Evolutionary conservation across 2,888 invertebrate species (phyloP), one percentile per base, ranked within the genome.

Genomic region (Pyrochroa serraticornis): DNA sequence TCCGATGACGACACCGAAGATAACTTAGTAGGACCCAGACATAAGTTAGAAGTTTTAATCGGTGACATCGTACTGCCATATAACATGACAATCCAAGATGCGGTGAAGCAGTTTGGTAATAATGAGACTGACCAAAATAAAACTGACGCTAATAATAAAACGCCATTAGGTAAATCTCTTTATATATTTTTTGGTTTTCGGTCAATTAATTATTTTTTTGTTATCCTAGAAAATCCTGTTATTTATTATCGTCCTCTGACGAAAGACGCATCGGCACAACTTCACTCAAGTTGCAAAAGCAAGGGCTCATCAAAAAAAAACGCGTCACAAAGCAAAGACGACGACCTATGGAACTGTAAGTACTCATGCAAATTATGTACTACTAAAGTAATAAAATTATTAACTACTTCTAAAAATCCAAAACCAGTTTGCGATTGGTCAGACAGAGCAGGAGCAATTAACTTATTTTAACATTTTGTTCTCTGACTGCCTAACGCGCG

Each of bases 61-160:
- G 96, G 95, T 9, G 95, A 97, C 73, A 91, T 93, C 66, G 87
- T 94, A 54, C 81, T 99, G 75, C 98, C 98, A 10, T 97, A 97
- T 80, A 96, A 97, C 78, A 97, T 98, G 97, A 98, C 98, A 6
- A 97, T 99, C 50, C 97, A 98, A 81, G 98, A 99, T 81, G 97
- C 98, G 22, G 94, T 99, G 52, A 86, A 95, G 62, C 97, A 98
- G 81, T 97, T 91, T 80, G 93, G 93, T 60, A 90, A 91, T 67
- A 85, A 87, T 64, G 89, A 87, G 13, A 90, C 91, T 75, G 92
- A 92, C 73, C 92, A 92, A 71, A 91, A 92, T 1, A 95, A 95
- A 76, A 91, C 93, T 0, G 96, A 97, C 76, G 89, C 90, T 7
- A 93, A 94, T 74, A 88, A 89, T 48, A 93, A 93, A 78, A 90